These are phyloP conservation scores for Corythaixoides concolor DNA, from an alignment of 2,113 vertebrate species.

Conservation along the genomic window DNA sequence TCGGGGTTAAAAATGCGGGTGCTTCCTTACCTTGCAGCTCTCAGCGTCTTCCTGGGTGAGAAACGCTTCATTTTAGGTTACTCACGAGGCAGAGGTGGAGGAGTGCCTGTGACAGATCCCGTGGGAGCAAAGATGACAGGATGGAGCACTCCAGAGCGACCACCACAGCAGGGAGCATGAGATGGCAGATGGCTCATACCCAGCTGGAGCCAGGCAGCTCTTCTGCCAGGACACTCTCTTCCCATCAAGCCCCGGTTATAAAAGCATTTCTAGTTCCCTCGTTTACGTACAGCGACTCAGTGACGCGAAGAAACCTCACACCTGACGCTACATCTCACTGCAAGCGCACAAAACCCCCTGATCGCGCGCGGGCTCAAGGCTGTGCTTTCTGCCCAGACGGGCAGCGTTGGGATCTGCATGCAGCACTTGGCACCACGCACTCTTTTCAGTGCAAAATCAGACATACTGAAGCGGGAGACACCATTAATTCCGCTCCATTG, in stretches of 20 bases:
- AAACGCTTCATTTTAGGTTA: neutral
- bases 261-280: neutral
- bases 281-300: neutral
- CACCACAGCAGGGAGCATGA: neutral
- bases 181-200: neutral
- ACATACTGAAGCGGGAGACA: neutral
- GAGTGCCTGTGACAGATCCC: neutral
- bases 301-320: neutral
- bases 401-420: neutral
- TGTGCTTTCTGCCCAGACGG: neutral
- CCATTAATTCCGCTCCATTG: neutral
- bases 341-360: neutral
- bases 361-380: neutral
- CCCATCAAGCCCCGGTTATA: neutral
- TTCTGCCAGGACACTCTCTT: neutral
- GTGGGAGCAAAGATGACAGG: neutral
- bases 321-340: neutral
- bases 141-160: neutral
- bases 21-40: neutral
- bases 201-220: neutral
- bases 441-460: neutral
- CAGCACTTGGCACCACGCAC: neutral
- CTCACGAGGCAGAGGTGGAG: neutral
- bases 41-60: neutral
- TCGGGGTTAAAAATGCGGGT: neutral